Conservation (phyloP, 2,888 invertebrate genomes). For the Apocheima hispidaria region DNA sequence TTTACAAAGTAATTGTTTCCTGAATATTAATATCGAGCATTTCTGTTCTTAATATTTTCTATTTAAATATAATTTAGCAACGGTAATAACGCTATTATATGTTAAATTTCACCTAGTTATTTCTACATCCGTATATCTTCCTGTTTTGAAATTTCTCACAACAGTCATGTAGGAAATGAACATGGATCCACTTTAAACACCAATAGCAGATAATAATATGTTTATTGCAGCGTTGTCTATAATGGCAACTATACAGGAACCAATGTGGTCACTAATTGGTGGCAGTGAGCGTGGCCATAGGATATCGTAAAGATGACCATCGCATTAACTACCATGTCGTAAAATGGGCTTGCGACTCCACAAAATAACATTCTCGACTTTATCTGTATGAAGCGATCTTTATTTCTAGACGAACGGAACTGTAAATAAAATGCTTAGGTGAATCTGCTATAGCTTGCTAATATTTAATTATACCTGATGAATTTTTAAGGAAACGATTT, state of each 20-base stretch:
- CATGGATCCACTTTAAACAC: background rate
- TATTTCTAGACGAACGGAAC: slow-evolving; percentile 27
- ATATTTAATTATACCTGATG: slow-evolving; percentile 17
- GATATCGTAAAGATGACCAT: slow-evolving; percentile 43
- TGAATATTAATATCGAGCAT: background rate
- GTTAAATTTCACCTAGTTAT: background rate
- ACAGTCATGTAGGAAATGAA: background rate
- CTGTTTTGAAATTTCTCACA: background rate
- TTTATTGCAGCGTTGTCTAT: slow-evolving; percentile 21
- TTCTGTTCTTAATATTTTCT: background rate
- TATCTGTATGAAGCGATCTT: slow-evolving; percentile 28
- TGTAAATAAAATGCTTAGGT: slow-evolving; percentile 28
- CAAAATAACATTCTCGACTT: slow-evolving; percentile 24
- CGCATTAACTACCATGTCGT: slow-evolving; percentile 37
- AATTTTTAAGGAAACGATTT: slow-evolving; percentile 10
- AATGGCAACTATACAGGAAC: slow-evolving; percentile 21
- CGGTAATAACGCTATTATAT: background rate
- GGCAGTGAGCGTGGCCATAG: slow-evolving; percentile 31
- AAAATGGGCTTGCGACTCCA: slow-evolving; percentile 30
- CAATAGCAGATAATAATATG: slow-evolving; percentile 23
- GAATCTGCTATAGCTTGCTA: slow-evolving; percentile 23
- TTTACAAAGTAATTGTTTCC: background rate
- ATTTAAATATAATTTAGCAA: background rate
- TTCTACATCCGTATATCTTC: background rate
- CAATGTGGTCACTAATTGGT: slow-evolving; percentile 30